Conservation (phyloP, 2,113 vertebrate genomes). For the Nestor notabilis region DNA sequence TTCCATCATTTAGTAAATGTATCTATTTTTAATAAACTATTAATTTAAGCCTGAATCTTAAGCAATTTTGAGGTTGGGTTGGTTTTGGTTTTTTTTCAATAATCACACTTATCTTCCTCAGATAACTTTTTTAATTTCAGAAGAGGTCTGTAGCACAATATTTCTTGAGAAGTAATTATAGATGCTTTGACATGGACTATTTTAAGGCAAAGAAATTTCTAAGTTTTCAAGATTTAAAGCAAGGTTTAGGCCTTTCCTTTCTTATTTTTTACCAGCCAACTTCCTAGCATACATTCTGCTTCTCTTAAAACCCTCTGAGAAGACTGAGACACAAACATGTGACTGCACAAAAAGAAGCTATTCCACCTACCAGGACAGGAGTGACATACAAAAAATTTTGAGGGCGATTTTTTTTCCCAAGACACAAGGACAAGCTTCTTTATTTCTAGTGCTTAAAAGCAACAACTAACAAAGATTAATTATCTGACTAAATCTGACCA, state of each 20-base stretch:
- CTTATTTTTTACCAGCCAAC: neutral
- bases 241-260: neutral
- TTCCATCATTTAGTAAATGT: neutral
- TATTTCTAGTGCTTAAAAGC: neutral
- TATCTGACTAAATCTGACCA: neutral
- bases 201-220: neutral
- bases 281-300: neutral
- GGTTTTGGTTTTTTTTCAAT: rapidly evolving
- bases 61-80: neutral
- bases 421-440: neutral
- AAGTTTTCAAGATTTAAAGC: neutral
- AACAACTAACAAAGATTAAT: neutral
- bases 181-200: neutral
- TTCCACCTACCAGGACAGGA: neutral
- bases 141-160: neutral
- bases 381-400: neutral
- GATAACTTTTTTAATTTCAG: neutral
- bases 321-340: neutral
- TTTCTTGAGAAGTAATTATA: neutral
- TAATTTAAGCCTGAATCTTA: neutral
- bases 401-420: neutral
- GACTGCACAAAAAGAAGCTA: neutral
- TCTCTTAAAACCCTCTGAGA: neutral
- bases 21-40: neutral
- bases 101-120: neutral